A percentile compares a stretch with the other conserved stretches of the same genome.
phyloP scores from a whole-genome alignment of 2,888 invertebrate species.

The Smittia sp. region DNA sequence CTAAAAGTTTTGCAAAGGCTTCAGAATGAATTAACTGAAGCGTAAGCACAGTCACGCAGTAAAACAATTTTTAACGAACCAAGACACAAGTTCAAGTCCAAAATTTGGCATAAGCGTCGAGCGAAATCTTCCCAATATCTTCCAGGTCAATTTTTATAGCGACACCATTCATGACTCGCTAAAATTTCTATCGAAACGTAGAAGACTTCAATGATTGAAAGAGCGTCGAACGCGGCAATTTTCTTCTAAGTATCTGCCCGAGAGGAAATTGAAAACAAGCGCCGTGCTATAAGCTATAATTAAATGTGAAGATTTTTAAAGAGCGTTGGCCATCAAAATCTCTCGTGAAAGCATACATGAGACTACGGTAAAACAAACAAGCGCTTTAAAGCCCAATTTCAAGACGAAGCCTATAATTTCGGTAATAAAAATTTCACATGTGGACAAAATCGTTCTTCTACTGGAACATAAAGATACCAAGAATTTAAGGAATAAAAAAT shows the following conservation, averaged over 20 bases:
- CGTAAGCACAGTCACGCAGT: too few species aligned
- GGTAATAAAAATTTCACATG: slow-evolving; percentile 17
- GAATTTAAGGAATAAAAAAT: slow-evolving; percentile 1
- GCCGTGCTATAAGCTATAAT: too few species aligned
- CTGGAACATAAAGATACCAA: slow-evolving; percentile 9
- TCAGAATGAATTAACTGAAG: too few species aligned
- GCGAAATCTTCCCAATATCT: too few species aligned
- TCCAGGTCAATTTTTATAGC: too few species aligned
- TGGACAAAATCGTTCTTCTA: slow-evolving; percentile 15
- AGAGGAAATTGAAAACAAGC: neutral
- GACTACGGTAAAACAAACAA: slow-evolving; percentile 1
- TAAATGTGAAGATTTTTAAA: too few species aligned
- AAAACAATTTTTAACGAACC: too few species aligned
- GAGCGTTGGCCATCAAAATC: neutral
- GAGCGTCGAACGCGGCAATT: neutral
- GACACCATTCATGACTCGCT: too few species aligned
- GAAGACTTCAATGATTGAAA: slow-evolving; percentile 3
- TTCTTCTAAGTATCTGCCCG: neutral
- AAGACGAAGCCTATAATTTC: neutral
- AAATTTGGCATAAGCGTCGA: too few species aligned
- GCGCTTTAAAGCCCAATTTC: neutral
- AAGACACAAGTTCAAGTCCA: too few species aligned
- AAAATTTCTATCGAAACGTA: neutral
- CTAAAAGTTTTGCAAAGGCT: too few species aligned
- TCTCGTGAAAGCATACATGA: neutral